Evolutionary conservation across 2,797 vertebrate species (phyloP), one percentile per base, ranked within the genome.

Genomic region (Garrulus glandarius): DNA sequence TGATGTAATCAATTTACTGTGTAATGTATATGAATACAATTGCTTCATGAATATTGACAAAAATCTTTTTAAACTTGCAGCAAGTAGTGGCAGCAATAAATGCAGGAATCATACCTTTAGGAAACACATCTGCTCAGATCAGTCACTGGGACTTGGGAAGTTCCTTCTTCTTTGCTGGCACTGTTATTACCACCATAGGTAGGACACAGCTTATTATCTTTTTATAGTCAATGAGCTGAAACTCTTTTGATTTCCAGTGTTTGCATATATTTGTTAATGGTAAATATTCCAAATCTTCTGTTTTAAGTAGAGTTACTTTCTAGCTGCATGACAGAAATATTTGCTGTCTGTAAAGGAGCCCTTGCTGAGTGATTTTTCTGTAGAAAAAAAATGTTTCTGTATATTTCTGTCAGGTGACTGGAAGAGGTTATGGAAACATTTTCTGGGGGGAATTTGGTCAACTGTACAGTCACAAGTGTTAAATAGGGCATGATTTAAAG

Each of bases 131-230:
- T 97, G 99, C 99, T 98, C 99, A 99, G 97, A 99, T 98, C 84
- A 99, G 99, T 98, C 98, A 99, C 95, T 99, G 99, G 99, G 99
- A 99, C 96, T 98, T 99, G 97, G 99, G 99, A 97, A 99, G 99
- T 97, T 99, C 99, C 60, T 99, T 99, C 98, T 99, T 99, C 98
- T 99, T 99, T 92, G 99, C 99, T 89, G 99, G 99, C 92, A 99
- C 99, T 90, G 99, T 99, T 97, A 99, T 99, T 98, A 99, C 99
- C 92, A 99, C 99, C 79, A 99, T 99, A 96, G 99, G 99, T 99
- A 99, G 98, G 99, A 98, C 95, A 97, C 93, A 85, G 85, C 96
- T 98, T 98, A 94, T 91, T 96, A 74, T 94, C 80, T 97, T 97
- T 98, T 96, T 87, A 77, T 49, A 89, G 79, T 94, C 72, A 95